These are phyloP conservation scores for Chionis minor DNA, from an alignment of 2,113 vertebrate genomes.

Conservation along the genomic window DNA sequence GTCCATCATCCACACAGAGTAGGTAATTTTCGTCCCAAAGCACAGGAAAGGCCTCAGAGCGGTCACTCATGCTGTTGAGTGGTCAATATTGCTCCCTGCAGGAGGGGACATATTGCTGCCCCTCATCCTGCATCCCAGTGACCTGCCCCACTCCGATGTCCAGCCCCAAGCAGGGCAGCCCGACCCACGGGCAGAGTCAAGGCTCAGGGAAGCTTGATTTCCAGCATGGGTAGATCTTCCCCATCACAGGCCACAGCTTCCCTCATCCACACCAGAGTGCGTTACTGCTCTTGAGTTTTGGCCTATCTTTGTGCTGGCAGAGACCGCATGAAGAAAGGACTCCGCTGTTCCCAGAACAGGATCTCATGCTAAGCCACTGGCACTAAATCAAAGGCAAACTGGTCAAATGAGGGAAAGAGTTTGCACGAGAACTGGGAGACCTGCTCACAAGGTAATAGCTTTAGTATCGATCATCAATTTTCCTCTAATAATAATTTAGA, in stretches of 20 bases:
- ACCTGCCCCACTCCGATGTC: not conserved
- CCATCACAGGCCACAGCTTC: not conserved
- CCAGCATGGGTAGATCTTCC: not conserved
- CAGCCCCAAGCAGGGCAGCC: not conserved
- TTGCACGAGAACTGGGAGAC: fast-evolving
- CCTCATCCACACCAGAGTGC: not conserved
- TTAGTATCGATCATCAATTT: not conserved
- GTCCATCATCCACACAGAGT: not conserved
- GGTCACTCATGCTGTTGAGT: not conserved
- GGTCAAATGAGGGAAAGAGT: not conserved
- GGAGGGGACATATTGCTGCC: no score
- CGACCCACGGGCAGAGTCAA: not conserved
- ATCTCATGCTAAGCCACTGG: not conserved
- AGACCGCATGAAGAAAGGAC: not conserved
- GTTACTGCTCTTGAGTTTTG: not conserved
- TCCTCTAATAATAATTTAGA: not conserved
- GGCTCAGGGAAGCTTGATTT: not conserved
- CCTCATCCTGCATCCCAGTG: fast-evolving
- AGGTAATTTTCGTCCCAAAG: not conserved
- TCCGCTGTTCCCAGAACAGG: not conserved
- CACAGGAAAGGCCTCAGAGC: not conserved
- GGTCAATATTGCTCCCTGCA: not conserved
- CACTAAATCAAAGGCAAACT: not conserved
- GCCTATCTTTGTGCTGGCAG: not conserved
- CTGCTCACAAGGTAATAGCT: not conserved